Percentiles rank a stretch among this genome's conserved stretches.
Evolutionary conservation across 2,888 invertebrate species (phyloP).

Genomic region (Hypselothyrea guttata): DNA sequence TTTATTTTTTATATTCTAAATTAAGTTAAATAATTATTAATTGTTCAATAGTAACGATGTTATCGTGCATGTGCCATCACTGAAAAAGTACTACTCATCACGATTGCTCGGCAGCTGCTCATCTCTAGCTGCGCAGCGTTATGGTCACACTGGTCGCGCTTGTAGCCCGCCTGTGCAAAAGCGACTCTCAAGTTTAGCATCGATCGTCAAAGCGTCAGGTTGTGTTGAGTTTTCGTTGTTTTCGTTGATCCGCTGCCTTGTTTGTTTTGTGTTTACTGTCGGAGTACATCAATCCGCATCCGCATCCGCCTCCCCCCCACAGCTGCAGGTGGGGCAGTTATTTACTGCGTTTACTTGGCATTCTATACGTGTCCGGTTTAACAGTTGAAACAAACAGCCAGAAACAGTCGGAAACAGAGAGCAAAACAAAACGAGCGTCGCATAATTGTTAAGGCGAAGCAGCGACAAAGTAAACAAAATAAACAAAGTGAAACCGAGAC

Average conservation of each 20-base stretch:
- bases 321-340: conserved; percentile 22
- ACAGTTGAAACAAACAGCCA: conserved; percentile 19
- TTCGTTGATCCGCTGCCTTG: conserved; percentile 8
- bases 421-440: conserved; percentile 26
- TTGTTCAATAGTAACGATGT: too few relatives aligned
- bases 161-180: conserved; percentile 41
- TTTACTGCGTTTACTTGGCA: conserved; percentile 38
- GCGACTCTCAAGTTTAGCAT: conserved; percentile 59
- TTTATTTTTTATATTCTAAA: too few relatives aligned
- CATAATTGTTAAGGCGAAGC: conserved; percentile 27
- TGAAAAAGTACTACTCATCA: too few relatives aligned
- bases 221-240: conserved; percentile 9
- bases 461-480: conserved; percentile 14
- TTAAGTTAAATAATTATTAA: too few relatives aligned
- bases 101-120: neutral
- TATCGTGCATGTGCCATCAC: too few relatives aligned
- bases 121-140: conserved; percentile 14
- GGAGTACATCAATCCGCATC: neutral
- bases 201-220: conserved; percentile 69
- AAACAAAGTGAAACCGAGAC: conserved; percentile 17
- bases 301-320: neutral
- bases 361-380: conserved; percentile 38
- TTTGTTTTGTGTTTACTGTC: neutral
- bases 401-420: too few relatives aligned
- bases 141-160: conserved; percentile 45